Conservation (phyloP, 1,140 invertebrate species). For the Diprion similis region DNA sequence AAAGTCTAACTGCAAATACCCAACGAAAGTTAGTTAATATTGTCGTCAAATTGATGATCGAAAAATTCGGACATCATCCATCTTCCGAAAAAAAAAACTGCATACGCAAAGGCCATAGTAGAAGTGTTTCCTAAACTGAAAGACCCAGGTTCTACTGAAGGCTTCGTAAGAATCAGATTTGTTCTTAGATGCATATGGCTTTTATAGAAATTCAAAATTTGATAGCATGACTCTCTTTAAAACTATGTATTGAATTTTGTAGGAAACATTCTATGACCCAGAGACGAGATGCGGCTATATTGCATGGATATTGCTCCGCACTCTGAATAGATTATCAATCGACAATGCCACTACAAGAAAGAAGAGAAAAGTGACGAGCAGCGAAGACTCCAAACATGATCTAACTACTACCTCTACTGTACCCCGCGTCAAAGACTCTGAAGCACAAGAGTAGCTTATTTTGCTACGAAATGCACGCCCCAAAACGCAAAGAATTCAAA, state of each 20-base stretch:
- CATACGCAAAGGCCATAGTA: constrained; percentile 17
- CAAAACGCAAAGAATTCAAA: constrained; percentile 15
- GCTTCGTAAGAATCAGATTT: constrained; percentile 17
- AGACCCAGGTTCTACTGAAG: constrained; percentile 18
- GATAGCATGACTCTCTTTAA: neutral
- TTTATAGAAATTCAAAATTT: neutral
- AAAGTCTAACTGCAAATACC: neutral
- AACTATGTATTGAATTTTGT: constrained; percentile 4
- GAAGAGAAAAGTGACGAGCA: neutral
- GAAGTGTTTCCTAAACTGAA: constrained; percentile 15
- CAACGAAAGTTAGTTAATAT: constrained; percentile 22
- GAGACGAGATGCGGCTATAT: constrained; percentile 11
- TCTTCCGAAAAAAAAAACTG: constrained; percentile 22
- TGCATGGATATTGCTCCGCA: constrained; percentile 16
- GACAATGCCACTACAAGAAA: neutral
- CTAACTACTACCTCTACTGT: neutral
- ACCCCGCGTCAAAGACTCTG: neutral
- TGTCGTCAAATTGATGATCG: constrained; percentile 12
- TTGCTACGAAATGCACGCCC: constrained; percentile 14
- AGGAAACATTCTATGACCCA: constrained; percentile 22
- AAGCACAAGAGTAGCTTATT: neutral
- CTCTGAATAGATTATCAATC: constrained; percentile 3
- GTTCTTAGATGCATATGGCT: neutral
- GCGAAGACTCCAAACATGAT: neutral
- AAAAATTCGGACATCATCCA: constrained; percentile 24